Base-by-base conservation (phyloP, 2,888 invertebrate genomes). In the Notodonta dromedarius region DNA sequence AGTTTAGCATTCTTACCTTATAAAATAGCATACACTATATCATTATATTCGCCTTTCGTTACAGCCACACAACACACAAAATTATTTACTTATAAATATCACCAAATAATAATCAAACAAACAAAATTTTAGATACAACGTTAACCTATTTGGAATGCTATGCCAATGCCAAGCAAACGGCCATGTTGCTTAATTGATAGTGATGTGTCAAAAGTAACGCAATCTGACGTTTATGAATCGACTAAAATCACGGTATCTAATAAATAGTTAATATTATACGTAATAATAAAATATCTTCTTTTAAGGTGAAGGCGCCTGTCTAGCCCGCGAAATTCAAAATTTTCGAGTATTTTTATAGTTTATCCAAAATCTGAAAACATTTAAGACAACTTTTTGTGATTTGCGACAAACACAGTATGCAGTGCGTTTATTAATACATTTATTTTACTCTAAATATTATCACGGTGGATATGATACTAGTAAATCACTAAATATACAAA, bases 1-100 rank as follows among this genome's bases (percentile, higher is more conserved):
- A 69, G 69, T 70, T 58, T 59, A 56, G 57, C 60, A 71, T 57
- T 69, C 90, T 91, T 88, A 91, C 91, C 92, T 91, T 91, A 80
- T 75, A 77, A 67, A 44, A 80, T 61, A 74, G 73, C 78, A 79
- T 74, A 80, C 80, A 82, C 84, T 87, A 86, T 86, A 88, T 84
- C 91, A 93, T 92, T 80, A 83, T 93, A 83, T 76, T 80, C 76
- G 71, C 68, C 63, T 80, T 78, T 70, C 68, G 79, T 78, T 77
- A 79, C 81, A 77, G 79, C 78, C 70, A 69, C 84, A 87, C 84
- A 72, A 73, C 71, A 84, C 84, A 81, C 74, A 77, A 77, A 73
- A 24, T 24, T 2, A 24, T 71, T 62, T 63, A 60, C 69, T 65
- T 71, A 62, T 68, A 74, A 65, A 65, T 74, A 74, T 71, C 76